phyloP scores from a whole-genome alignment of 92 coral and sea anemone species.

The Porites divaricata region DNA sequence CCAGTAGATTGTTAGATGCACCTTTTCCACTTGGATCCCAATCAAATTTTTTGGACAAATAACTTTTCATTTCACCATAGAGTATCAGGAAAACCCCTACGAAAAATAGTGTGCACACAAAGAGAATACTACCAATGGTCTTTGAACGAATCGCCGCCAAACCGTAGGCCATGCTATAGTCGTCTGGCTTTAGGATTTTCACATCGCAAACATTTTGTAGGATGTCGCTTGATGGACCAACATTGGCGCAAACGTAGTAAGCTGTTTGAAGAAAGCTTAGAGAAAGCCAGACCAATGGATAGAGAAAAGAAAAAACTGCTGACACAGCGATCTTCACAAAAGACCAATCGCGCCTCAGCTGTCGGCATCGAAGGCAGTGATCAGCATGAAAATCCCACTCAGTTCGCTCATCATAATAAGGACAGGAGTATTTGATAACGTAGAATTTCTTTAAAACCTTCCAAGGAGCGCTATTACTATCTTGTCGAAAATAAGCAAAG shows the following conservation, averaged over 20 bases:
- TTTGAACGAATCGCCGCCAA: constrained; percentile 31
- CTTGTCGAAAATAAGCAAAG: constrained; percentile 53
- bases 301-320: constrained; percentile 26
- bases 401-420: constrained; percentile 2
- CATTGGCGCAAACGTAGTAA: constrained; percentile 21
- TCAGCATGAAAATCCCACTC: constrained; percentile 23
- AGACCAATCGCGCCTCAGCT: constrained; percentile 25
- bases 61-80: constrained; percentile 30
- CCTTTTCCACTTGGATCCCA: background rate
- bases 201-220: constrained; percentile 5
- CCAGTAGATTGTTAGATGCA: background rate
- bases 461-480: constrained; percentile 52
- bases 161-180: background rate
- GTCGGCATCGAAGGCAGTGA: constrained; percentile 12
- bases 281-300: constrained; percentile 31
- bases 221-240: background rate
- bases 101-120: constrained; percentile 14
- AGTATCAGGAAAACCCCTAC: constrained; percentile 26
- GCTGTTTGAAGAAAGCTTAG: constrained; percentile 34
- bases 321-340: constrained; percentile 35
- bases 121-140: constrained; percentile 18
- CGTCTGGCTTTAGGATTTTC: background rate
- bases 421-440: constrained; percentile 23
- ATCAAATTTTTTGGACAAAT: constrained; percentile 21
- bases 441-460: constrained; percentile 40